Evolutionary conservation across 2,797 vertebrate genomes (phyloP).

Genomic region (Macropus fuliginosus): DNA sequence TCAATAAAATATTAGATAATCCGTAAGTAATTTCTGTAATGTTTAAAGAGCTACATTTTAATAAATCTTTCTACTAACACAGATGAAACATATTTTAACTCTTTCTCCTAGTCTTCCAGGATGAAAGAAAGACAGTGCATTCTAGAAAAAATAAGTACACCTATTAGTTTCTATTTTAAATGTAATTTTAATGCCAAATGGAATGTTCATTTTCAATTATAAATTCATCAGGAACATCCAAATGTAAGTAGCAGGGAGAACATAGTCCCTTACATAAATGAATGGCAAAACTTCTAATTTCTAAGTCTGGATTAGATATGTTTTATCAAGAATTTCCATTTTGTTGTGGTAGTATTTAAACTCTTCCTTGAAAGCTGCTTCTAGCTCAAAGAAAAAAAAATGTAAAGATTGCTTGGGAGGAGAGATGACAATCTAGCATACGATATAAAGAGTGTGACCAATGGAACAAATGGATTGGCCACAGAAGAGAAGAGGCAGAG

Average conservation of each 20-base stretch:
- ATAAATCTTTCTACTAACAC: neutral
- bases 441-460: neutral
- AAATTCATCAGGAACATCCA: neutral
- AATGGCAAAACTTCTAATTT: neutral
- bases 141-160: neutral
- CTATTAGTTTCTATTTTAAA: neutral
- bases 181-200: neutral
- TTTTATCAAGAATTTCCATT: neutral
- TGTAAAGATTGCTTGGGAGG: neutral
- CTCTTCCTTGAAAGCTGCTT: neutral
- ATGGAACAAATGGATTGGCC: neutral
- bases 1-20: neutral
- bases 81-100: neutral
- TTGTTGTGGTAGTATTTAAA: neutral
- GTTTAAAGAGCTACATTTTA: neutral
- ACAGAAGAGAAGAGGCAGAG: neutral
- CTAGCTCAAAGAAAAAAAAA: neutral
- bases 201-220: neutral
- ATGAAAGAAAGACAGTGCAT: neutral
- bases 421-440: neutral
- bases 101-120: neutral
- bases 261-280: neutral
- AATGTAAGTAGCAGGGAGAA: neutral
- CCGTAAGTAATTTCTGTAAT: neutral
- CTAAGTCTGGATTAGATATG: neutral